Evolutionary conservation across 1,140 invertebrate genomes (phyloP), one percentile per base, ranked within the genome.

Genomic region (Leptinotarsa defecta): DNA sequence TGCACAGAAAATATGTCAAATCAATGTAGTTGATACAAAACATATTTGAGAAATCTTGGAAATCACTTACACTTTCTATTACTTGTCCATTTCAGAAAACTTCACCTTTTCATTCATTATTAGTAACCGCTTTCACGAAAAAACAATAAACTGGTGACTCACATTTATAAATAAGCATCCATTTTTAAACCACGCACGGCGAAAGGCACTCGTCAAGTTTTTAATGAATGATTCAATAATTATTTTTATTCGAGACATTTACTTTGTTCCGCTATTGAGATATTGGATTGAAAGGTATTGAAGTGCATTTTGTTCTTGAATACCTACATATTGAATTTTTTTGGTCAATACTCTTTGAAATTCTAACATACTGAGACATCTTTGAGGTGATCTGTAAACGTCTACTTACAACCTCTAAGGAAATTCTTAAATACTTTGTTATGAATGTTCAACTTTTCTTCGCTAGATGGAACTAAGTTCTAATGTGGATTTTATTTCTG

Each of bases 141-240:
- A 71, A 71, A 71, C 49, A 71, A 48, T 57, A 71, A 27, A 71
- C 8, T 63, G 5, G 49, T 71, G 70, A 71, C 20, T 71, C 70
- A 71, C 70, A 62, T 71, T 71, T 71, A 71, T 71, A 71, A 71
- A 71, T 71, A 71, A 49, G 22, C 24, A n/a, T 71, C 24, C 70
- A 71, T 71, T 71, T 71, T 71, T 71, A 71, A 71, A 19, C 27
- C 43, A 71, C 70, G 57, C 11, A 57, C 52, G 52, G 52, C 70
- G 34, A n/a, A 24, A 24, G 48, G 8, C 5, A 24, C 20, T 27
- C 24, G 24, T 62, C 61, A 62, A 62, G 17, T 62, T 62, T 15
- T 62, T 62, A 13, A 19, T 20, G n/a, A 62, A 62, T 19, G 61
- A 20, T 19, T 19, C 15, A 19, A 62, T 62, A n/a, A 20, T 62